A percentile compares a stretch with the other conserved stretches of the same genome.
Conservation (phyloP, 2,888 invertebrate species). For the Marronus borbonicus region DNA sequence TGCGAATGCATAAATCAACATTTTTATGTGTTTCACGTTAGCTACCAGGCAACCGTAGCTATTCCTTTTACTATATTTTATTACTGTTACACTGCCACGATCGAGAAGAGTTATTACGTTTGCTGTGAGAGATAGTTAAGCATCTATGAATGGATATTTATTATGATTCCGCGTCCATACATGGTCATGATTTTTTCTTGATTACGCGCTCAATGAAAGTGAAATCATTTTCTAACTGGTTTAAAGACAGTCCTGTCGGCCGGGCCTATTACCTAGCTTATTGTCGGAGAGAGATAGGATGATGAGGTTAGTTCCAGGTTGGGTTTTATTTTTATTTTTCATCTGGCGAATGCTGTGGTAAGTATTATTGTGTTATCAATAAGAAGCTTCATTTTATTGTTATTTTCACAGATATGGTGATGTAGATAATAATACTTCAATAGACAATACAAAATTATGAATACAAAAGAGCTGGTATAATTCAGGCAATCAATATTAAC, state of each 20-base stretch:
- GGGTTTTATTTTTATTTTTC: not conserved
- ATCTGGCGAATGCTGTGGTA: not conserved
- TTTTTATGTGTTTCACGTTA: not conserved
- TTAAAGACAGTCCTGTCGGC: not conserved
- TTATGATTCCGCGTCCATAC: constrained; percentile 8
- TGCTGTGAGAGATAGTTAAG: constrained; percentile 18
- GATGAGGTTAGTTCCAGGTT: constrained; percentile 7
- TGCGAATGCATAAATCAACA: constrained; percentile 2
- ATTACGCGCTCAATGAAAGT: constrained; percentile 29
- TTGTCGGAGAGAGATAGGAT: not conserved
- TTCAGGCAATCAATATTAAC: no score
- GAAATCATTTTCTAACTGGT: constrained; percentile 36
- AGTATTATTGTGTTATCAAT: no score
- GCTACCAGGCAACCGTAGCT: not conserved
- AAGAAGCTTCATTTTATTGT: no score
- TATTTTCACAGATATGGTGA: no score
- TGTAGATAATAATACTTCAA: no score
- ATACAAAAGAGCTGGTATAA: no score
- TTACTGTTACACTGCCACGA: not conserved
- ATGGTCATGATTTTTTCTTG: constrained; percentile 11
- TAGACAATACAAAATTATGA: no score
- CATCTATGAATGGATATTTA: constrained; percentile 30
- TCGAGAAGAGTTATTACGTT: constrained; percentile 1
- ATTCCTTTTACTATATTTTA: constrained; percentile 7
- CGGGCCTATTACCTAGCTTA: no score